Conservation (phyloP, 2,888 invertebrate genomes). For the Sinodicranocentrus sp. region DNA sequence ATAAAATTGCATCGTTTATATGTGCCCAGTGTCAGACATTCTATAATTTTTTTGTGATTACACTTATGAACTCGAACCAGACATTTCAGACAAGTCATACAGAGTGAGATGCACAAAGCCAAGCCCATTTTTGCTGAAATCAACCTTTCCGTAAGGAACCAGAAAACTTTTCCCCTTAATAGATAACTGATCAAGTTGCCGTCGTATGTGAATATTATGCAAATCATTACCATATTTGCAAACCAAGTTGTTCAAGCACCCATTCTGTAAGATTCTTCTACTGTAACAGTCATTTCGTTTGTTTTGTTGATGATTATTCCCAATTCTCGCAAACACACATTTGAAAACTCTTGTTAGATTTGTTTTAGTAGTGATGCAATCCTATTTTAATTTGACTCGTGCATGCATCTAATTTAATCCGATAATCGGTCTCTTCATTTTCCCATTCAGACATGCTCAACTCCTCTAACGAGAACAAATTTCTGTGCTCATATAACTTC, state of each 20-base stretch:
- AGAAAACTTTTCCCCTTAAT: slow-evolving; percentile 1
- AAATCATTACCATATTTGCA: neutral
- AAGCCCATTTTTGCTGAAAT: slow-evolving; percentile 46
- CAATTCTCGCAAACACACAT: neutral
- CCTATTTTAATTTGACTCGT: neutral
- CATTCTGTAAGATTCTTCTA: no score
- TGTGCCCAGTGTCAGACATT: slow-evolving; percentile 40
- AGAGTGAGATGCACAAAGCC: slow-evolving; percentile 11
- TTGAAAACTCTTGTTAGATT: neutral
- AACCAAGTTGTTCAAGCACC: no score
- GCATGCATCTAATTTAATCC: neutral
- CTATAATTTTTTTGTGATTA: slow-evolving; percentile 15
- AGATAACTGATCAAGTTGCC: neutral
- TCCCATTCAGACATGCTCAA: neutral
- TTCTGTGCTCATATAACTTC: neutral
- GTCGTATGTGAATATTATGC: neutral
- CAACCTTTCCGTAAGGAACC: neutral
- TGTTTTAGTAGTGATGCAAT: neutral
- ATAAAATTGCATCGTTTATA: slow-evolving; percentile 12
- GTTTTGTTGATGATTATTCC: slow-evolving; percentile 18
- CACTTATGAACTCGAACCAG: neutral
- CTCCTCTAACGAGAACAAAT: neutral
- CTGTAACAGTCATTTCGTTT: slow-evolving; percentile 35
- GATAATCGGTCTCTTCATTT: slow-evolving; percentile 13
- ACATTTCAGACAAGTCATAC: neutral